A percentile compares a stretch with the other conserved stretches of the same genome.
These are phyloP conservation scores for Leucania comma DNA, from an alignment of 2,888 invertebrate species.

Conservation along the genomic window DNA sequence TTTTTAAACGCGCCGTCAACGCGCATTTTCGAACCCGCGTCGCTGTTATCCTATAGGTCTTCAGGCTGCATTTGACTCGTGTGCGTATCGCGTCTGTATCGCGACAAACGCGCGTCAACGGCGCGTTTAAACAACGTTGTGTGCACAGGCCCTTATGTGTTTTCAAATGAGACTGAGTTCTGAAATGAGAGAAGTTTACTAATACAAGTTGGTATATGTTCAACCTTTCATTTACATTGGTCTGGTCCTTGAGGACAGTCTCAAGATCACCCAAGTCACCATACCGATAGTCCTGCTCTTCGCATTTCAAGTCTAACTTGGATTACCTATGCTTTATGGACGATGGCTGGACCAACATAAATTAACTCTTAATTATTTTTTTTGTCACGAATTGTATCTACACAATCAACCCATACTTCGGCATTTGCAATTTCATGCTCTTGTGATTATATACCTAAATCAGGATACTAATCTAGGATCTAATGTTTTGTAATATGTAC, in stretches of 20 bases:
- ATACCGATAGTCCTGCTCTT: background rate
- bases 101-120: too few species aligned
- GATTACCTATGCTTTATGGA: background rate
- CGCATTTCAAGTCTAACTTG: constrained; percentile 3
- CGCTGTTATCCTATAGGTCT: too few species aligned
- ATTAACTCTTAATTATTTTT: background rate
- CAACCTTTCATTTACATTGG: constrained; percentile 11
- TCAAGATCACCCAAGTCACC: background rate
- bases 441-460: constrained; percentile 45
- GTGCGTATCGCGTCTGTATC: too few species aligned
- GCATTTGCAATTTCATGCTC: constrained; percentile 36
- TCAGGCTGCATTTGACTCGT: too few species aligned
- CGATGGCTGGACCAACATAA: constrained; percentile 7
- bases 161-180: background rate
- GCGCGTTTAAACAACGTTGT: too few species aligned
- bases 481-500: constrained; percentile 55
- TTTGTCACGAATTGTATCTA: constrained; percentile 3
- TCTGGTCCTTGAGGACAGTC: background rate
- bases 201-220: background rate
- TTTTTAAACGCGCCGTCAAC: too few species aligned
- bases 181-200: constrained; percentile 2
- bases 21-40: too few species aligned
- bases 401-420: constrained; percentile 12
- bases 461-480: constrained; percentile 35
- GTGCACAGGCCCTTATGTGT: too few species aligned